Conservation (phyloP, 1,140 invertebrate genomes). For the Panagrolaimus sp. region DNA sequence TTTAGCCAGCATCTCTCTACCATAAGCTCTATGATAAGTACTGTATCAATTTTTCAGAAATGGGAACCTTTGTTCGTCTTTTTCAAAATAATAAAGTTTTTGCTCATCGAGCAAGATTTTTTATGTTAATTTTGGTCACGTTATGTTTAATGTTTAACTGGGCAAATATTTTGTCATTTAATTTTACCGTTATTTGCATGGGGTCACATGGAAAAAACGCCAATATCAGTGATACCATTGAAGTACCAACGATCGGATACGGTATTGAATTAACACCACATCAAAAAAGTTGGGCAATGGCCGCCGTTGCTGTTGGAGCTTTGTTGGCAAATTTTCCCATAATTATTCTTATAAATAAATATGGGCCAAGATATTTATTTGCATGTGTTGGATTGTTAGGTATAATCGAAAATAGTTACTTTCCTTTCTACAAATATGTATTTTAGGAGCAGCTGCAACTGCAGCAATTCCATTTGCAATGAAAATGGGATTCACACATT, state of each 20-base stretch:
- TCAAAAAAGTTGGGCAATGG: not conserved
- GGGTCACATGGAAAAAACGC: not conserved
- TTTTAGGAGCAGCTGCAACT: conserved; percentile 17
- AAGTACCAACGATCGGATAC: not conserved
- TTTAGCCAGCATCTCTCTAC: too few species aligned
- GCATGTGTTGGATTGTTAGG: conserved; percentile 12
- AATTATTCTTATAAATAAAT: conserved; percentile 21
- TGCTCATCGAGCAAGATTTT: not conserved
- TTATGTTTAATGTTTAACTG: conserved; percentile 9
- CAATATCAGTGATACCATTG: not conserved
- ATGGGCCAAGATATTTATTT: conserved; percentile 28
- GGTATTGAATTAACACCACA: not conserved
- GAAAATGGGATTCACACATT: conserved; percentile 26
- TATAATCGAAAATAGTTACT: too few species aligned
- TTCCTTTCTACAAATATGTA: too few species aligned
- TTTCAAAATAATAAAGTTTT: too few species aligned
- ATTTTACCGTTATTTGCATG: conserved; percentile 1
- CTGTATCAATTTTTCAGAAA: too few species aligned
- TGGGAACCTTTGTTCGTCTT: too few species aligned
- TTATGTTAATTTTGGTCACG: not conserved
- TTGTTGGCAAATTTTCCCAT: conserved; percentile 18
- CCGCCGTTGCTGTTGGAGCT: conserved; percentile 2
- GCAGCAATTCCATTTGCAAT: conserved; percentile 25
- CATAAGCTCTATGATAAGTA: too few species aligned
- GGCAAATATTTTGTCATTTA: conserved; percentile 9